Conservation (phyloP, 2,113 vertebrate genomes). For the Lethenteron reissneri region DNA sequence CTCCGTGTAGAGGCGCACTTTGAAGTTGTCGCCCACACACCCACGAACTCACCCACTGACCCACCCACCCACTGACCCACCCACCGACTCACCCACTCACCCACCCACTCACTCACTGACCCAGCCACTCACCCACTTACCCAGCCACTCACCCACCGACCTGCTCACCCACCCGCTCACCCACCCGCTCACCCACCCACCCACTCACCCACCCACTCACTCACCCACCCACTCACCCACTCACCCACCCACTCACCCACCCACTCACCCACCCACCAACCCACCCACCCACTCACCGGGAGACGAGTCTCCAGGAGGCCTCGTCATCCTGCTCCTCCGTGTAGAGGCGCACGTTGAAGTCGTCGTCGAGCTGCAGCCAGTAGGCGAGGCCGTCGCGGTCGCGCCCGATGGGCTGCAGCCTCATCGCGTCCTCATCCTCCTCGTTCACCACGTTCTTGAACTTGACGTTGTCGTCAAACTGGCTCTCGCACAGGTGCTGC, state of each 20-base stretch:
- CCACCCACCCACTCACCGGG: neutral
- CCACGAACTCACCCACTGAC: no score
- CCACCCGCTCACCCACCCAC: no score
- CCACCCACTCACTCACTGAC: no score
- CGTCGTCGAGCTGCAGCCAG: slow-evolving; percentile 84
- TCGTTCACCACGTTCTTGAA: slow-evolving; percentile 82
- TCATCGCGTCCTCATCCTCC: slow-evolving; percentile 79
- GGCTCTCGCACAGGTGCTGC: slow-evolving; percentile 89
- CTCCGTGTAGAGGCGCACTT: slow-evolving; percentile 80
- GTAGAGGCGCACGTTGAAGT: slow-evolving; percentile 82
- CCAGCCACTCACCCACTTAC: no score
- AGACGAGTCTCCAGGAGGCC: slow-evolving; percentile 13
- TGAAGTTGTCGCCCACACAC: slow-evolving; percentile 53
- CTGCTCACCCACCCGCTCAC: no score
- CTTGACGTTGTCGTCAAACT: slow-evolving; percentile 96
- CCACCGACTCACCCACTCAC: no score
- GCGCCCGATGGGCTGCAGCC: slow-evolving; percentile 66
- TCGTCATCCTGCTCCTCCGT: slow-evolving; percentile 90
- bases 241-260: no score
- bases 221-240: no score
- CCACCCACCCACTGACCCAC: no score
- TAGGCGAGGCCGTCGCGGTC: slow-evolving; percentile 77
- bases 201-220: no score
- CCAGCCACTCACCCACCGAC: no score
- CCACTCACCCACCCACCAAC: no score